Evolutionary conservation across 2,888 invertebrate genomes (phyloP).

Genomic region (Liposcelis brunnea): DNA sequence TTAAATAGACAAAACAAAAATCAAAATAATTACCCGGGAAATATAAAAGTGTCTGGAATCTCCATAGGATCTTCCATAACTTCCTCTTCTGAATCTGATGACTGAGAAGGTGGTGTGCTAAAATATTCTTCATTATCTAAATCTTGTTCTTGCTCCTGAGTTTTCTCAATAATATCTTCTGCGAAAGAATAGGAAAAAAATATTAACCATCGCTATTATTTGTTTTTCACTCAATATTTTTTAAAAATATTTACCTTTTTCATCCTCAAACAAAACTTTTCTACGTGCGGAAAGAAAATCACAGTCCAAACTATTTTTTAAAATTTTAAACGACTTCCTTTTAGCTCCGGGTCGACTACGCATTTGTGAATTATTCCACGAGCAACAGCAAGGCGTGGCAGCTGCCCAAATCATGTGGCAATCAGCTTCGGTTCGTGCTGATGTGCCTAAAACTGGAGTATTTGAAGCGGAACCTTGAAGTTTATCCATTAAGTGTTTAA

Average conservation of each 20-base stretch:
- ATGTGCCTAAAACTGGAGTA: constrained; percentile 24
- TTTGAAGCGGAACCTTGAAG: constrained; percentile 19
- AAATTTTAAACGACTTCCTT: no score
- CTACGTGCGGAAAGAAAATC: no score
- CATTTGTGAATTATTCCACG: constrained; percentile 30
- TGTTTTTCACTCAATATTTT: neutral
- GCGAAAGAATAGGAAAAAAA: neutral
- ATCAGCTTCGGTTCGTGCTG: constrained; percentile 36
- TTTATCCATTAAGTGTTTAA: constrained; percentile 8
- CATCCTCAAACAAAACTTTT: no score
- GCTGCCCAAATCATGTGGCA: constrained; percentile 40
- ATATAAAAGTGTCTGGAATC: constrained; percentile 31
- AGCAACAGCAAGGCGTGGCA: constrained; percentile 41
- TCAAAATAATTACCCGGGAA: constrained; percentile 13
- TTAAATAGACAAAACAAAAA: constrained; percentile 11
- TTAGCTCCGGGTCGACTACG: no score
- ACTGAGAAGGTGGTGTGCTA: constrained; percentile 33
- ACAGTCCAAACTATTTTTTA: no score
- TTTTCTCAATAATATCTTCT: constrained; percentile 17
- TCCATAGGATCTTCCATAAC: constrained; percentile 37
- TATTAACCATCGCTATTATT: neutral
- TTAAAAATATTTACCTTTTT: neutral
- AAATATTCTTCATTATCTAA: constrained; percentile 26
- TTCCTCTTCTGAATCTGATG: constrained; percentile 33
- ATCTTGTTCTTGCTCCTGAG: constrained; percentile 29